A percentile compares a stretch with the other conserved stretches of the same genome.
Evolutionary conservation across 2,797 vertebrate species (phyloP).

Genomic region (Rhyacichthys aspro): DNA sequence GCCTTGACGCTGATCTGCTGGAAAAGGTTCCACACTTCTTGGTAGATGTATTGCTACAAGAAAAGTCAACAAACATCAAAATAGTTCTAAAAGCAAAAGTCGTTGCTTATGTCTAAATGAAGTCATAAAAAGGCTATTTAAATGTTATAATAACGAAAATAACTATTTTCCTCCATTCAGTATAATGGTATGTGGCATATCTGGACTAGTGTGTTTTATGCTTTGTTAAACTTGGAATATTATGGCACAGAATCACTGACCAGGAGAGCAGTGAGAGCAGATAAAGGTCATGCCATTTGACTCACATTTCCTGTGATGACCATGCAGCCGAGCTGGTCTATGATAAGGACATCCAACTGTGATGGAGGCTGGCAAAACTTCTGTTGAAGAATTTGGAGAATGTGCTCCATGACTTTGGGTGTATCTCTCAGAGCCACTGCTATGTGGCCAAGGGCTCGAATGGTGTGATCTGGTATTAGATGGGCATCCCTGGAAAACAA

Average conservation of each 20-base stretch:
- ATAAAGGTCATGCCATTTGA: background rate
- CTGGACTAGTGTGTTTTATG: background rate
- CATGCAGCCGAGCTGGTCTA: conserved; percentile 96
- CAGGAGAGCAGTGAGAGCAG: too few species aligned
- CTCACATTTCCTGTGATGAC: conserved; percentile 98
- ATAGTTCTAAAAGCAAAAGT: too few species aligned
- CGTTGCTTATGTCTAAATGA: background rate
- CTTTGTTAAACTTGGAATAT: background rate
- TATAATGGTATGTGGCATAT: too few species aligned
- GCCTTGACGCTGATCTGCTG: conserved; percentile 99
- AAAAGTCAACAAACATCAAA: conserved; percentile 1
- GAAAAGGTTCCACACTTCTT: conserved; percentile 98
- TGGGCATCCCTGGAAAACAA: conserved; percentile 87
- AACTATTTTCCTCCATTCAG: background rate
- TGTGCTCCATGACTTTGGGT: conserved; percentile 95
- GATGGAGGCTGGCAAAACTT: conserved; percentile 97
- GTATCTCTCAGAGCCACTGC: conserved; percentile 94
- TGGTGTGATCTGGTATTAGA: conserved; percentile 96
- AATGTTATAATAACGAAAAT: background rate
- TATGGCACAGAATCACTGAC: too few species aligned
- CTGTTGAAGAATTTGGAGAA: conserved; percentile 96
- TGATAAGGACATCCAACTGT: conserved; percentile 92
- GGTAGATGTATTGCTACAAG: conserved; percentile 95
- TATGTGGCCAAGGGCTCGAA: conserved; percentile 94
- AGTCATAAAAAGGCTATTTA: background rate